Evolutionary conservation across 2,888 invertebrate genomes (phyloP), one percentile per base, ranked within the genome.

Genomic region (Dioctria rufipes): DNA sequence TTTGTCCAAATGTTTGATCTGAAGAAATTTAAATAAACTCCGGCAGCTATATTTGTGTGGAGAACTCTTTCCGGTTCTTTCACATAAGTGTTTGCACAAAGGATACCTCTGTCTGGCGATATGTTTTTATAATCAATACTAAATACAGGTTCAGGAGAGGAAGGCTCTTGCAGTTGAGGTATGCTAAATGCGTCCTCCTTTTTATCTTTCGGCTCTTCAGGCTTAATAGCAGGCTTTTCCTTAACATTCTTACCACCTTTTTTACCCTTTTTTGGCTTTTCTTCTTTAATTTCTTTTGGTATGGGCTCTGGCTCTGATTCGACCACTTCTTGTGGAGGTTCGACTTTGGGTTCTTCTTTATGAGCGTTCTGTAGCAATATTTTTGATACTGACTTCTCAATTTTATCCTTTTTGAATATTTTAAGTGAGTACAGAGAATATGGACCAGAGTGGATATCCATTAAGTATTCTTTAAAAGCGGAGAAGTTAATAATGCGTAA

Each of bases 1-100:
- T 85, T 85, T 2, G 89, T 86, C 90, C 90, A 90, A 5, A 85
- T 81, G 81, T 85, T 86, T 3, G 89, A 85, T 81, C 87, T 88
- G 71, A 85, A 81, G 3, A 87, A 80, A n/a, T 88, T 84, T 3
- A 89, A 83, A 87, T 89, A 89, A 2, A 87, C 85, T 3, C 89
- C 75, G 0, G 89, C 88, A 0, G 89, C 87, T 3, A 90, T 88
- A 81, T 88, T 87, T 1, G 87, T 87, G 65, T 89, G 83, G 63
- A 87, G 85, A 67, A 89, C 88, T 54, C 86, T 84, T 40, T 86
- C 86, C 3, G 86, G 84, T 63, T 89, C 87, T 9, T 85, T 85
- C 81, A 89, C 88, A 80, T 87, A 89, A 1, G 86, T 87, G 3
- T 85, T 85, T 0, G 87, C 89, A 5, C 87, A 80, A 5, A 90